These are phyloP conservation scores for Cromileptes altivelis DNA, from an alignment of 2,113 vertebrate genomes.

Conservation along the genomic window DNA sequence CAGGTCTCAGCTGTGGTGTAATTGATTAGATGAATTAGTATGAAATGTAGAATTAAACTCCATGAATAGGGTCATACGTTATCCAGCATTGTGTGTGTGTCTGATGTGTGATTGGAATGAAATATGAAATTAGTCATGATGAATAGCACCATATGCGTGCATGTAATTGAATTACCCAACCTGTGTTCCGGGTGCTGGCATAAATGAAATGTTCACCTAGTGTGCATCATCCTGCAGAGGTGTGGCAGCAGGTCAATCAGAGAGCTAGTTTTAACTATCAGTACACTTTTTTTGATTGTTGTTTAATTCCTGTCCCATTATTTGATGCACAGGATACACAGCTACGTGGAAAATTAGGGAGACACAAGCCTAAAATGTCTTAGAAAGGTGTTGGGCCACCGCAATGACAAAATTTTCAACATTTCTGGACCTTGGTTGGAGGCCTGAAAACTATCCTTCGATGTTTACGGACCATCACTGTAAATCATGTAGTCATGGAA, in stretches of 20 bases:
- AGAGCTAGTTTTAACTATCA: conserved; percentile 8
- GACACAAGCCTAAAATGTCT: conserved; percentile 21
- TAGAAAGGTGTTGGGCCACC: not conserved
- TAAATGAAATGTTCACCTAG: conserved; percentile 55
- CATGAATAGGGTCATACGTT: conserved; percentile 65
- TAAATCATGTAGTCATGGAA: too few species aligned
- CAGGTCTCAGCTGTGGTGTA: conserved; percentile 72
- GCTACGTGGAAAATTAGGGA: conserved; percentile 23
- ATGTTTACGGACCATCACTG: too few species aligned
- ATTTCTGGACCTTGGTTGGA: too few species aligned
- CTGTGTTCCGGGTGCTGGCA: conserved; percentile 51
- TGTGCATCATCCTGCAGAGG: conserved; percentile 15
- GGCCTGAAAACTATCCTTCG: too few species aligned
- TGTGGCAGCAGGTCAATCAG: not conserved
- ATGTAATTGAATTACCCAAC: conserved; percentile 72
- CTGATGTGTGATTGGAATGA: conserved; percentile 63
- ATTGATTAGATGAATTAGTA: conserved; percentile 74
- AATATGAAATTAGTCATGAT: conserved; percentile 75
- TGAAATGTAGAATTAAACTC: conserved; percentile 69
- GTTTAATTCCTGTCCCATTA: conserved; percentile 14
- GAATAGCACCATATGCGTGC: conserved; percentile 58
- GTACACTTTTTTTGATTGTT: not conserved
- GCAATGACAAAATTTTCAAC: too few species aligned
- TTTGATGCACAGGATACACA: conserved; percentile 26
- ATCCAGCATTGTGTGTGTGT: conserved; percentile 4